Evolutionary conservation across 2,797 vertebrate species (phyloP), one percentile per base, ranked within the genome.

Genomic region (Gymnodraco acuticeps): DNA sequence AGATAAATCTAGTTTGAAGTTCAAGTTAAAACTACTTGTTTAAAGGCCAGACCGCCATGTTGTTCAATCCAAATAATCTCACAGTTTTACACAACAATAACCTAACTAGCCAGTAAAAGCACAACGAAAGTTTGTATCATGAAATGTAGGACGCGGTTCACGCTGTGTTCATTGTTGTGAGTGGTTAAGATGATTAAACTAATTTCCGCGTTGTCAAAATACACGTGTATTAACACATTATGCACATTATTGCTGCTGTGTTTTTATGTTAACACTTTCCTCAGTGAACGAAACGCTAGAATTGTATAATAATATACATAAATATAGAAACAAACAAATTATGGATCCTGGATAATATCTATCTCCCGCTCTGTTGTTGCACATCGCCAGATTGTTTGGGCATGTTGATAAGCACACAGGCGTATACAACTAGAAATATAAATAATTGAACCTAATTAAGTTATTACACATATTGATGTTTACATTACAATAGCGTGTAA

Each of bases 11-110:
- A 55, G 69, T 75, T 81, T 82, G 84, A 90, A 89, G 82, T 88
- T 88, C 88, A 89, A 90, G 89, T 85, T 91, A 91, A 88, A 75
- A 80, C 66, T 63, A 50, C 42, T 56, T 58, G 63, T 73, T 67
- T 67, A 80, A 63, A 74, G 54, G 71, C 23, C 64, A 70, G 31
- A 1, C 55, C 50, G 61, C 38, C 72, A 56, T 45, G 62, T 55
- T 61, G 59, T 64, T 64, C 46, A 67, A 10, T 46, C 15, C 61
- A 74, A 81, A 88, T 51, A 71, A 79, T 59, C 13, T 58, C 38
- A 41, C 43, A 42, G 47, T 73, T 78, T 67, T 41, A 64, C 74
- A 73, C 64, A 78, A 47, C 56, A 84, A 61, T 70, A 68, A 46
- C 20, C 55, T 23, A 55, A 80, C 46, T 13, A 47, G 38, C 20